phyloP scores from a whole-genome alignment of 2,888 invertebrate species.

The Bhutanitis thaidina region DNA sequence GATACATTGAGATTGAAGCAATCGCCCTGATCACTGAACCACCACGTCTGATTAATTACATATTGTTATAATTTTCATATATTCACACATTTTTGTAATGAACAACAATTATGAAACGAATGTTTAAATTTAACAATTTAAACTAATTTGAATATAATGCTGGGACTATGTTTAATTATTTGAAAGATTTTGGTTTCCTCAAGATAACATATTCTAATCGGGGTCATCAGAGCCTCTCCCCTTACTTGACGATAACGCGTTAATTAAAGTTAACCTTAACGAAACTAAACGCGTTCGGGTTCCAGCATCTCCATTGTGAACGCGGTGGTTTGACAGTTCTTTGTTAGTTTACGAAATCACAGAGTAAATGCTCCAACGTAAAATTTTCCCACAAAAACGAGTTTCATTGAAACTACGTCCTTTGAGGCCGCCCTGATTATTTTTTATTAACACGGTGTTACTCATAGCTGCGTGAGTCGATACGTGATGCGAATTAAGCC shows the following conservation, averaged over 20 bases:
- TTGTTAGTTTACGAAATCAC: background rate
- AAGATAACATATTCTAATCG: background rate
- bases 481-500: slow-evolving; percentile 9
- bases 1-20: too few species aligned
- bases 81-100: too few species aligned
- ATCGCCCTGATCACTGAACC: too few species aligned
- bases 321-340: background rate
- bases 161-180: too few species aligned
- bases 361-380: background rate
- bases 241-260: background rate
- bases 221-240: background rate
- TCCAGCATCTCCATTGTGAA: background rate
- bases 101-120: too few species aligned
- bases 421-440: slow-evolving; percentile 5
- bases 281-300: background rate
- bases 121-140: too few species aligned
- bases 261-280: background rate
- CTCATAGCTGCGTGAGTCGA: background rate
- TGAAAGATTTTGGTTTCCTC: background rate
- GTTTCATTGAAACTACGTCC: slow-evolving; percentile 6
- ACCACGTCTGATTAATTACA: too few species aligned
- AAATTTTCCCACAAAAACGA: slow-evolving; percentile 14
- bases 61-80: too few species aligned
- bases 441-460: slow-evolving; percentile 4
- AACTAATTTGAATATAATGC: too few species aligned